A percentile compares a stretch with the other conserved stretches of the same genome.
Conservation (phyloP, 2,797 vertebrate genomes). For the Notolepis coatsorum region DNA sequence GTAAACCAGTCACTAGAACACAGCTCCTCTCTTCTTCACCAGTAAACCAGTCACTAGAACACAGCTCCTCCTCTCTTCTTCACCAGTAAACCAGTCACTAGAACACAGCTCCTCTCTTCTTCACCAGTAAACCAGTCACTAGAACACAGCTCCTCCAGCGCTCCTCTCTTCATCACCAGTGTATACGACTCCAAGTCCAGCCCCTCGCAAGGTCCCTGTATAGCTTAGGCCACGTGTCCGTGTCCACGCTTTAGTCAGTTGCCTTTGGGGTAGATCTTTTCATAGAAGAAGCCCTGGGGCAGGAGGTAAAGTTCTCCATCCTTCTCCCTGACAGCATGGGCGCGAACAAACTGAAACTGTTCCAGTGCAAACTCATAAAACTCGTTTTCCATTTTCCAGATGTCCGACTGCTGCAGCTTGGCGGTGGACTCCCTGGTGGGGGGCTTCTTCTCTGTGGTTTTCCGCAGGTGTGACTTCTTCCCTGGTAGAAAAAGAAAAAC, state of each 20-base stretch:
- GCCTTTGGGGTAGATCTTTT: constrained; percentile 97
- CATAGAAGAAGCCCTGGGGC: constrained; percentile 94
- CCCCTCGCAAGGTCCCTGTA: constrained; percentile 1
- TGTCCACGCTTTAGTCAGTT: constrained; percentile 75
- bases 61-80: neutral
- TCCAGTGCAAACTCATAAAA: constrained; percentile 98
- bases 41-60: too few species aligned
- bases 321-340: constrained; percentile 94
- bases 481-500: constrained; percentile 77
- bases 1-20: too few species aligned
- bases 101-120: too few species aligned
- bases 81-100: too few species aligned
- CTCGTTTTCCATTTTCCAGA: constrained; percentile 98
- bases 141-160: neutral
- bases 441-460: constrained; percentile 96
- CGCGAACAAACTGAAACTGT: constrained; percentile 95
- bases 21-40: constrained; percentile 11
- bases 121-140: neutral
- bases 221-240: neutral
- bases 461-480: constrained; percentile 96
- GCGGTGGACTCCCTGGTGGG: constrained; percentile 93
- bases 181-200: constrained; percentile 35
- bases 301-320: constrained; percentile 93
- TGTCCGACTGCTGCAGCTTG: constrained; percentile 93
- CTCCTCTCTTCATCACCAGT: constrained; percentile 29